Evolutionary conservation across 2,113 vertebrate species (phyloP), one percentile per base, ranked within the genome.

Genomic region (Thymallus thymallus): DNA sequence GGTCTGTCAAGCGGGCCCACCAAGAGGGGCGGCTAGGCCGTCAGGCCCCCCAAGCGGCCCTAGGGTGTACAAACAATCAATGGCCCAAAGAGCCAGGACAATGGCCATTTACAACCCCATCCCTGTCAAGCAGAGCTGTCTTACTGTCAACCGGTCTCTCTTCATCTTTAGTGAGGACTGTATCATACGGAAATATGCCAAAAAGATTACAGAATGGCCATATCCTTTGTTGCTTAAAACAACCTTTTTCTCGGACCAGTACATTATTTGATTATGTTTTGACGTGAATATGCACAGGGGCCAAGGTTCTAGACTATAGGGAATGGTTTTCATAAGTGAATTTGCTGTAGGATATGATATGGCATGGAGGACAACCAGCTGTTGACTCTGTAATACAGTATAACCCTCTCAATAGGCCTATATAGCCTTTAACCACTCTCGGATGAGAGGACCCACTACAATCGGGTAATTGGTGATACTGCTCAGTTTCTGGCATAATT

Each of bases 21-120:
- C 91, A 80, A 90, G 92, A 90, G 94, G 93, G 80, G 92, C 90
- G 85, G 90, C 75, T 90, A 92, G 95, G 82, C 95, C 91, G 71
- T 94, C 94, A 68, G 96, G 94, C 58, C 95, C 95, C 89, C 95
- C 89, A 29, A 91, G 91, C 71, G 94, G 86, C 73, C 96, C 86
- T 69, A 92, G 96, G 88, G 87, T 96, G 84, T 98, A 96, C 91
- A 98, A 98, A 86, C 97, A 98, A 85, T 94, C 95, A 67, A 97
- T 98, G 94, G 96, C 97, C 80, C 97, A 99, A 88, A 92, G 97
- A 84, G 97, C 97, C 85, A 87, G 97, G 88, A 96, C 96, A 79
- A 99, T 99, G 97, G 97, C 97, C 81, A 94, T 98, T 64, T 99
- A 99, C 94, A 98, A 98, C 91, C 97, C 97, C 80, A 98, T 98